Evolutionary conservation across 2,888 invertebrate species (phyloP).

Genomic region (Dione juno): DNA sequence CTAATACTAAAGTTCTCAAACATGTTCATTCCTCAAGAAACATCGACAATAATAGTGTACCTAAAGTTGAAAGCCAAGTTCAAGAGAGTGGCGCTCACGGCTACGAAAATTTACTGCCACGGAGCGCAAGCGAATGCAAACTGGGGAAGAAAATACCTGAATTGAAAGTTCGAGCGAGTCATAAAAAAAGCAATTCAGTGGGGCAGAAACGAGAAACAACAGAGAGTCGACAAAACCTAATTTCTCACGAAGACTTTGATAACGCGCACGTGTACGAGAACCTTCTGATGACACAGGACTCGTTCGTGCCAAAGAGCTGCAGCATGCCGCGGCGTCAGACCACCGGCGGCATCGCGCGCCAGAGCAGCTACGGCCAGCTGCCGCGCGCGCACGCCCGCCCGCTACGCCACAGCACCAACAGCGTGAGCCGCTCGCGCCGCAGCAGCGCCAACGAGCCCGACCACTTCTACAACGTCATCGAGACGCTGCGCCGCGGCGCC

Average conservation of each 20-base stretch:
- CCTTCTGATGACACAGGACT: conserved; percentile 59
- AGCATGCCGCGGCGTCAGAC: conserved; percentile 77
- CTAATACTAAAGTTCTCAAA: conserved; percentile 63
- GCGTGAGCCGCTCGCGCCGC: conserved; percentile 62
- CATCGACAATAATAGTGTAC: conserved; percentile 52
- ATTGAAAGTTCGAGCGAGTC: conserved; percentile 60
- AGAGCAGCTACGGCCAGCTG: conserved; percentile 72
- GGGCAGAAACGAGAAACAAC: conserved; percentile 75
- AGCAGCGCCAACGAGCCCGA: conserved; percentile 66
- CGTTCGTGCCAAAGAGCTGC: conserved; percentile 72
- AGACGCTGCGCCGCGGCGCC: conserved; percentile 58
- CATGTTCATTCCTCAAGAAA: conserved; percentile 62
- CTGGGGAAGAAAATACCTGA: conserved; percentile 66
- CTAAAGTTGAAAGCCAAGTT: conserved; percentile 59
- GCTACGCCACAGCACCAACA: conserved; percentile 66
- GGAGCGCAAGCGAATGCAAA: conserved; percentile 77
- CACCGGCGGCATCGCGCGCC: conserved; percentile 64
- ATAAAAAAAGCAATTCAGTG: conserved; percentile 78
- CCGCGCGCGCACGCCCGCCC: conserved; percentile 70
- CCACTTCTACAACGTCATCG: conserved; percentile 73
- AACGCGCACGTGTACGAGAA: conserved; percentile 78
- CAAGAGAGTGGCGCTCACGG: conserved; percentile 60
- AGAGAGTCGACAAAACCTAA: conserved; percentile 78
- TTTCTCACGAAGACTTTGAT: conserved; percentile 71
- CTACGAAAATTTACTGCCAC: conserved; percentile 74